phyloP scores from a whole-genome alignment of 2,113 vertebrate genomes.

The Neotragus moschatus region DNA sequence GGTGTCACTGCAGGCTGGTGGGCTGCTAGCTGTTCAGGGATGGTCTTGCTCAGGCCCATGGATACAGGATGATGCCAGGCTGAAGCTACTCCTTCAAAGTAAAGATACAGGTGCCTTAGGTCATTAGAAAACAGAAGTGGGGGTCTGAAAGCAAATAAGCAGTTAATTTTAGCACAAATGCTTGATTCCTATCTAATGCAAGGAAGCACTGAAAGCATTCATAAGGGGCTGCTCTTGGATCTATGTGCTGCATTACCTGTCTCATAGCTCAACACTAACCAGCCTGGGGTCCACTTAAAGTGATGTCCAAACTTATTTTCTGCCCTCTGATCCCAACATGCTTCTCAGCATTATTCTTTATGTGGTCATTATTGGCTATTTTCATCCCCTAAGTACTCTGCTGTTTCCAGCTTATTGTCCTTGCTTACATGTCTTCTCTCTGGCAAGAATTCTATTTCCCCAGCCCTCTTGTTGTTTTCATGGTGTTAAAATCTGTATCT shows the following conservation, averaged over 20 bases:
- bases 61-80: background rate
- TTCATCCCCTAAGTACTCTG: background rate
- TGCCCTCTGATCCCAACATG: background rate
- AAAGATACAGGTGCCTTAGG: background rate
- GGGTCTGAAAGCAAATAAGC: background rate
- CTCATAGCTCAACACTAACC: background rate
- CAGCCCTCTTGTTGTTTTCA: background rate
- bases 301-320: background rate
- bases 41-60: background rate
- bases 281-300: background rate
- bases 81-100: background rate
- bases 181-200: background rate
- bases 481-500: background rate
- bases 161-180: background rate
- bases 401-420: background rate
- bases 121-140: background rate
- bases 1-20: background rate
- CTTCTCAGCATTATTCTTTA: background rate
- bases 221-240: background rate
- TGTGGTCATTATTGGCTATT: background rate
- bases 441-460: background rate
- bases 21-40: background rate
- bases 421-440: background rate
- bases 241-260: background rate
- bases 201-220: background rate